These are phyloP conservation scores for Vombatus ursinus DNA, from an alignment of 2,113 vertebrate species.

Conservation along the genomic window DNA sequence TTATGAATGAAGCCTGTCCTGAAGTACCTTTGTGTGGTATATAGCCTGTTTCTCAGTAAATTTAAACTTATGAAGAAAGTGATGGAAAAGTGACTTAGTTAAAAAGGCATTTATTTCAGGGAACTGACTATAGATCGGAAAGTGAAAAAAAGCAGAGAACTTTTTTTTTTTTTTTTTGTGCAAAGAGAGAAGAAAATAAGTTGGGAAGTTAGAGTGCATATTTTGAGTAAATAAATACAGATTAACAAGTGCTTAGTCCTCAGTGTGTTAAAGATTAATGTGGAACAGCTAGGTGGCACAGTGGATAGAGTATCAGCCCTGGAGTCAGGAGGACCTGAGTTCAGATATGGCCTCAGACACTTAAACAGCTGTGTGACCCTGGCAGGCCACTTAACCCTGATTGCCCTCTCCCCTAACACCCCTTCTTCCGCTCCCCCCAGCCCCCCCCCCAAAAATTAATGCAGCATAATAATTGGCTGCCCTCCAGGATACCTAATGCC, in stretches of 20 bases:
- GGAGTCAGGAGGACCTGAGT: too few species aligned
- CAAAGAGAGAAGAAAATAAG: background rate
- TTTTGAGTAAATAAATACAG: background rate
- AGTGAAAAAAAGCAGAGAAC: background rate
- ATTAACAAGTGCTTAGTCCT: background rate
- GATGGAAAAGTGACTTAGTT: background rate
- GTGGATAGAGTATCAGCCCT: too few species aligned
- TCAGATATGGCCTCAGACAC: background rate
- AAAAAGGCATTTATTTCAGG: background rate
- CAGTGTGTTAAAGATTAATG: background rate
- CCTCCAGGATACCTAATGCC: conserved; percentile 1
- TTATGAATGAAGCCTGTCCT: background rate
- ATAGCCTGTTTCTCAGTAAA: background rate
- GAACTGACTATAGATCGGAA: background rate
- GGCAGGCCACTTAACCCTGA: background rate
- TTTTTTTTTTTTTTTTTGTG: too few species aligned
- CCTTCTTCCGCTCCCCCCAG: too few species aligned
- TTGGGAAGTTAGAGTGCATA: background rate
- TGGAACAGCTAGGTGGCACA: background rate
- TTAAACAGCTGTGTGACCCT: background rate
- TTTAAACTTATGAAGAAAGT: background rate
- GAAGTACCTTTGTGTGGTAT: background rate
- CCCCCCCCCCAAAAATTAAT: background rate
- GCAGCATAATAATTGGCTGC: conserved; percentile 64
- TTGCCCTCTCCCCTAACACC: background rate